phyloP scores from a whole-genome alignment of 2,113 vertebrate species.

The Astatotilapia flaviijosephi region DNA sequence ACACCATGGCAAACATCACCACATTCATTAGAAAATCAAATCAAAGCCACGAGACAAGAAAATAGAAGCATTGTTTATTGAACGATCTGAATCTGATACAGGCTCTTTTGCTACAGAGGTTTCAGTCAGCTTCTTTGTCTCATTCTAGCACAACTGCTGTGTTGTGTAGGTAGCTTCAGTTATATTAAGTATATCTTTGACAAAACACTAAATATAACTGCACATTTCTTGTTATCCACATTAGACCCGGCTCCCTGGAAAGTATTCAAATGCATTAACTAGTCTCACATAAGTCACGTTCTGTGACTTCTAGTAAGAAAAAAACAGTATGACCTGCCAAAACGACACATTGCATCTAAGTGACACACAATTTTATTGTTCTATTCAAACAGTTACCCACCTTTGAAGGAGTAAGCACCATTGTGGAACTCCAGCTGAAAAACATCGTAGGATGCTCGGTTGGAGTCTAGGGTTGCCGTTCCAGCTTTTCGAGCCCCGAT shows the following conservation, averaged over 20 bases:
- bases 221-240: background rate
- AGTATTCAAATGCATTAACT: background rate
- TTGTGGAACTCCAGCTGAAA: slow-evolving; percentile 90
- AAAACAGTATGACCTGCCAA: background rate
- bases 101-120: background rate
- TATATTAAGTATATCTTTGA: background rate
- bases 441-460: slow-evolving; percentile 90
- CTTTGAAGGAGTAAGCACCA: slow-evolving; percentile 88
- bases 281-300: background rate
- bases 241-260: background rate
- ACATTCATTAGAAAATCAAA: background rate
- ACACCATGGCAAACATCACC: background rate
- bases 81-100: background rate
- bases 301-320: background rate
- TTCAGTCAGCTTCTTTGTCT: background rate
- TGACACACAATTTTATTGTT: background rate
- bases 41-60: background rate
- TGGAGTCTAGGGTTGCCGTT: slow-evolving; percentile 86
- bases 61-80: background rate
- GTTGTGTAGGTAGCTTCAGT: background rate
- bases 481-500: slow-evolving; percentile 90
- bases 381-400: slow-evolving; percentile 35
- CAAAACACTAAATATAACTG: background rate
- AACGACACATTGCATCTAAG: background rate
- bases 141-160: background rate